A percentile compares a stretch with the other conserved stretches of the same genome.
Evolutionary conservation across 1,140 invertebrate species (phyloP).

Genomic region (Cyclargus thomasi): DNA sequence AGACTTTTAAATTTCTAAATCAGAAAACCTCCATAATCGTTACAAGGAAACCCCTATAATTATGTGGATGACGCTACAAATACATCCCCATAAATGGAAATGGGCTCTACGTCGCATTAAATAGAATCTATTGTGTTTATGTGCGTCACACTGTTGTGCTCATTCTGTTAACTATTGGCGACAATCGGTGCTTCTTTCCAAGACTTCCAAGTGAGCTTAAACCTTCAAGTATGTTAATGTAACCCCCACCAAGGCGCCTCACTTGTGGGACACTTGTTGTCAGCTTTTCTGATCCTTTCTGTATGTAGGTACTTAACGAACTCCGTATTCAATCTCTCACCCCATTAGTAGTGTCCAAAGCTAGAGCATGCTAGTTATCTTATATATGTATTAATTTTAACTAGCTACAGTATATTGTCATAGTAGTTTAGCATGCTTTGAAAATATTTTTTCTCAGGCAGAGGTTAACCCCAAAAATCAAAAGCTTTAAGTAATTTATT

Average conservation of each 20-base stretch:
- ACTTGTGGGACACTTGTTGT: constrained; percentile 68
- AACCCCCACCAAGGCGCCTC: constrained; percentile 65
- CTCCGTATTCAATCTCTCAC: constrained; percentile 19
- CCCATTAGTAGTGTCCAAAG: constrained; percentile 15
- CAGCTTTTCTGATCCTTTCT: constrained; percentile 50
- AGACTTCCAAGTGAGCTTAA: constrained; percentile 58
- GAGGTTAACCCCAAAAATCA: neutral
- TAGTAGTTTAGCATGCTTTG: constrained; percentile 2
- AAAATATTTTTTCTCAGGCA: neutral
- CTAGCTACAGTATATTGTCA: neutral
- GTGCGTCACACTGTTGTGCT: constrained; percentile 72
- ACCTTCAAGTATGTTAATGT: constrained; percentile 43
- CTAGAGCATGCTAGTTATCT: constrained; percentile 17
- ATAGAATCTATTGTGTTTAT: constrained; percentile 68
- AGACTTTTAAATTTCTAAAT: neutral
- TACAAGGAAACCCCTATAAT: neutral
- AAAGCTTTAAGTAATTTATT: neutral
- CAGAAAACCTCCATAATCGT: neutral
- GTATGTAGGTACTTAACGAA: constrained; percentile 21
- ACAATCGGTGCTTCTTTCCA: constrained; percentile 46
- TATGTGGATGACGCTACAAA: constrained; percentile 24
- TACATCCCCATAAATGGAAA: constrained; percentile 11
- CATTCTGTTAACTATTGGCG: constrained; percentile 60
- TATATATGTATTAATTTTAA: constrained; percentile 16
- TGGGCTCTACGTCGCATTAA: constrained; percentile 49